Evolutionary conservation across 2,797 vertebrate genomes (phyloP).

Genomic region (Eospalax fontanierii): DNA sequence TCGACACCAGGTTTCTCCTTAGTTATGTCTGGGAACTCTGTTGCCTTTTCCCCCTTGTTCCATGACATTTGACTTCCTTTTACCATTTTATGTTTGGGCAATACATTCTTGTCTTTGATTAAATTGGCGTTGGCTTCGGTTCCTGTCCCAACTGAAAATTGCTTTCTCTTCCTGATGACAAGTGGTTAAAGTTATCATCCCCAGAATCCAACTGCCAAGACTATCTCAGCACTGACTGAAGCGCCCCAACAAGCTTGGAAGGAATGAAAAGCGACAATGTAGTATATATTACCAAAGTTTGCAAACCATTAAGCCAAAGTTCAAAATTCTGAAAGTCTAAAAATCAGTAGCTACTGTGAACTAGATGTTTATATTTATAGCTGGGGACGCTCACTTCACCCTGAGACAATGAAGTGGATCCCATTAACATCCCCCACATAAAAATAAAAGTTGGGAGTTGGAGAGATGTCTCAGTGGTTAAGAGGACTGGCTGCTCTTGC

Average conservation of each 20-base stretch:
- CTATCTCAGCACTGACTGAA: neutral
- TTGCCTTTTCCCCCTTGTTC: slow-evolving; percentile 20
- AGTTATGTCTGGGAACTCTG: neutral
- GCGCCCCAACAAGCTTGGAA: neutral
- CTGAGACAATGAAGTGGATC: neutral
- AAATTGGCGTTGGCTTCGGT: slow-evolving; percentile 1
- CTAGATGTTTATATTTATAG: neutral
- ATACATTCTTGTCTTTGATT: slow-evolving; percentile 38
- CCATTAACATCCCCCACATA: neutral
- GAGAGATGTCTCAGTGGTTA: no score
- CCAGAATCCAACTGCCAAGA: slow-evolving; percentile 33
- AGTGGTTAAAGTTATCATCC: neutral
- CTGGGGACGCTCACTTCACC: neutral
- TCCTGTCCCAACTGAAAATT: neutral
- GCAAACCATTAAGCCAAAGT: neutral
- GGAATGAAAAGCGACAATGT: neutral
- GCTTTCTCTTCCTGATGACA: slow-evolving; percentile 12
- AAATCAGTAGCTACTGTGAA: slow-evolving; percentile 3
- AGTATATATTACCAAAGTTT: neutral
- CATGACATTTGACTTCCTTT: slow-evolving; percentile 47
- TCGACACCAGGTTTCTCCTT: neutral
- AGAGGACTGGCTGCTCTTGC: no score
- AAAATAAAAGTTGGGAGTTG: no score
- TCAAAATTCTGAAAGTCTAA: slow-evolving; percentile 46
- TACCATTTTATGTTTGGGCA: slow-evolving; percentile 21